phyloP scores from a whole-genome alignment of 1,140 invertebrate species.

The Streblospio benedicti region DNA sequence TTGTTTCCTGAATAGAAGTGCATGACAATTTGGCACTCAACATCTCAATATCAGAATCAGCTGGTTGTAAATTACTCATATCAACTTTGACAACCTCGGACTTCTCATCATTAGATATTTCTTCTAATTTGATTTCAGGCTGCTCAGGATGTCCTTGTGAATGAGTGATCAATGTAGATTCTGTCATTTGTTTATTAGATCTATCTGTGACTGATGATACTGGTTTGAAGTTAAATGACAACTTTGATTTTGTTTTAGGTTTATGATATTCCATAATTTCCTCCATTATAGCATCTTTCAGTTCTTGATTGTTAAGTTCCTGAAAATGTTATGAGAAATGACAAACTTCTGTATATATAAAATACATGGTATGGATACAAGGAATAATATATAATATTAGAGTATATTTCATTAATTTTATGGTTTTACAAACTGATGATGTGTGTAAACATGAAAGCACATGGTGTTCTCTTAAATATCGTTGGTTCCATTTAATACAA shows the following conservation, averaged over 20 bases:
- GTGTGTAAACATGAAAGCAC: no score
- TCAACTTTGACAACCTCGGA: neutral
- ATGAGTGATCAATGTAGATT: neutral
- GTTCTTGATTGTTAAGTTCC: neutral
- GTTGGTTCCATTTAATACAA: no score
- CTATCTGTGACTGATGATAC: neutral
- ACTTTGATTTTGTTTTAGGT: slow-evolving; percentile 21
- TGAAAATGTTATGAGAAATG: no score
- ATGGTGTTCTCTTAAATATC: no score
- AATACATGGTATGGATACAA: no score
- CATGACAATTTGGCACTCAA: slow-evolving; percentile 32
- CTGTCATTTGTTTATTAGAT: neutral
- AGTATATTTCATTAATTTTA: no score
- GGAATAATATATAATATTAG: no score
- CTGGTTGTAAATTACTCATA: neutral
- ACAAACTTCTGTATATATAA: no score
- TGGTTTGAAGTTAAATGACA: neutral
- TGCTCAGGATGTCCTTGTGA: neutral
- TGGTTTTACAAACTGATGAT: no score
- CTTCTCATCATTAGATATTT: neutral
- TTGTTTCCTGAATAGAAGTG: neutral
- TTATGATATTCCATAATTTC: slow-evolving; percentile 38
- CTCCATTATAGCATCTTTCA: slow-evolving; percentile 27
- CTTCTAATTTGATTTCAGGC: neutral
- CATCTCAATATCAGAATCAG: slow-evolving; percentile 36